phyloP scores from a whole-genome alignment of 2,888 invertebrate genomes.

The Stenodema calcarata region DNA sequence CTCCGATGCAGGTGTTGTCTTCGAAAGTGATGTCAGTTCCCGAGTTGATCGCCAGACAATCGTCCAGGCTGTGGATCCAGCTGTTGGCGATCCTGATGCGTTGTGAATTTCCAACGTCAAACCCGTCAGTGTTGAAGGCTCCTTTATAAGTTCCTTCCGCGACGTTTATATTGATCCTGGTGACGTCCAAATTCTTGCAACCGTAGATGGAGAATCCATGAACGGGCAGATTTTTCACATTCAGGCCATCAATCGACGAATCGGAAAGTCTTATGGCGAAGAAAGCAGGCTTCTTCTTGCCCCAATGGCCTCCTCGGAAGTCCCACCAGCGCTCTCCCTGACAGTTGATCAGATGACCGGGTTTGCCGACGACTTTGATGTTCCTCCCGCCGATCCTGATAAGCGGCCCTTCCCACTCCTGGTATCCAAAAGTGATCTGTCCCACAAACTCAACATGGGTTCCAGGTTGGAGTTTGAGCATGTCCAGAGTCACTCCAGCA shows the following conservation, averaged over 20 bases:
- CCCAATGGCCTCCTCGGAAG: background rate
- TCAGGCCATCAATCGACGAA: background rate
- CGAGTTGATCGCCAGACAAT: conserved; percentile 4
- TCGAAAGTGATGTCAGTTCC: background rate
- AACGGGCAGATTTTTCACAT: conserved; percentile 1
- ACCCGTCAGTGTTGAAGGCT: conserved; percentile 7
- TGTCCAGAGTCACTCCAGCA: background rate
- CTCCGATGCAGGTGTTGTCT: conserved; percentile 10
- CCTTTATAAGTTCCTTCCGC: background rate
- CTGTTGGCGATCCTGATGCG: background rate
- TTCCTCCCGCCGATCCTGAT: background rate
- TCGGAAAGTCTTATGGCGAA: background rate
- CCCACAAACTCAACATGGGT: background rate
- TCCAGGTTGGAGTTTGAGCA: background rate
- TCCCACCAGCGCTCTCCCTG: conserved; percentile 26
- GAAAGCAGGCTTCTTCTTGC: background rate
- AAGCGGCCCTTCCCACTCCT: background rate
- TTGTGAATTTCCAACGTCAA: background rate
- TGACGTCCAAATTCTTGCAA: background rate
- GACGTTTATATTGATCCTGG: background rate
- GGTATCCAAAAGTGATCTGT: background rate
- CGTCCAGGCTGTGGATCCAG: background rate
- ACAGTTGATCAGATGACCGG: background rate
- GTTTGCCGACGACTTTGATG: background rate
- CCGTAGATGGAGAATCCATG: background rate